phyloP scores from a whole-genome alignment of 2,113 vertebrate species.

The Mionectes macconnelli region DNA sequence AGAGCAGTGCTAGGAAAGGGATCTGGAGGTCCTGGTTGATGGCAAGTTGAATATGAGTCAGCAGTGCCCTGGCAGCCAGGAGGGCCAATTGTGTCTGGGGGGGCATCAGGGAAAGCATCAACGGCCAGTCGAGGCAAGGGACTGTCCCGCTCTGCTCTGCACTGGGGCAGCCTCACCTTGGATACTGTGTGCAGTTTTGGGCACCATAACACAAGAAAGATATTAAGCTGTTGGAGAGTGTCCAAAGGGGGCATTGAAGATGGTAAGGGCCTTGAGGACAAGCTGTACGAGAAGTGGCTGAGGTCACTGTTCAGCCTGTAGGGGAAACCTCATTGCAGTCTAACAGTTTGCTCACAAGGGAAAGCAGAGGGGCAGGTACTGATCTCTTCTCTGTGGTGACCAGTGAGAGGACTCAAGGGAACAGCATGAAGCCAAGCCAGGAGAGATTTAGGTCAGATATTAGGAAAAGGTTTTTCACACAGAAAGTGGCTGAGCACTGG shows the following conservation, averaged over 20 bases:
- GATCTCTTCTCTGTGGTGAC: not conserved
- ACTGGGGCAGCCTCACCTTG: fast-evolving
- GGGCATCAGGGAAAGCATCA: fast-evolving
- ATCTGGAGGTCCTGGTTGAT: fast-evolving
- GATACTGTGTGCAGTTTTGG: not conserved
- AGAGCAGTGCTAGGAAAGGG: not conserved
- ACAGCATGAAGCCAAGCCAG: not conserved
- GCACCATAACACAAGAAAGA: not conserved
- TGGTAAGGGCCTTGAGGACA: not conserved
- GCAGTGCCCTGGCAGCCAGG: not conserved
- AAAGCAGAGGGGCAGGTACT: not conserved
- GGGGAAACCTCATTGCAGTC: not conserved
- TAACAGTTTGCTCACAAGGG: not conserved
- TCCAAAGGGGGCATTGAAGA: not conserved
- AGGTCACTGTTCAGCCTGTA: not conserved
- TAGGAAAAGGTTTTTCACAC: not conserved
- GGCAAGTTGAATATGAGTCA: fast-evolving
- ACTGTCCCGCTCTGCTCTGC: not conserved
- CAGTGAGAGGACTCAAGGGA: not conserved
- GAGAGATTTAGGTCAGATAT: not conserved
- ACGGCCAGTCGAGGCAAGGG: fast-evolving
- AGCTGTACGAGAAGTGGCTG: not conserved
- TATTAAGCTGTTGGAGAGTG: not conserved
- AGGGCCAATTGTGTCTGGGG: not conserved
- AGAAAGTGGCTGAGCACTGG: not conserved